Evolutionary conservation across 2,797 vertebrate species (phyloP).

Genomic region (Sebastes vulpes): DNA sequence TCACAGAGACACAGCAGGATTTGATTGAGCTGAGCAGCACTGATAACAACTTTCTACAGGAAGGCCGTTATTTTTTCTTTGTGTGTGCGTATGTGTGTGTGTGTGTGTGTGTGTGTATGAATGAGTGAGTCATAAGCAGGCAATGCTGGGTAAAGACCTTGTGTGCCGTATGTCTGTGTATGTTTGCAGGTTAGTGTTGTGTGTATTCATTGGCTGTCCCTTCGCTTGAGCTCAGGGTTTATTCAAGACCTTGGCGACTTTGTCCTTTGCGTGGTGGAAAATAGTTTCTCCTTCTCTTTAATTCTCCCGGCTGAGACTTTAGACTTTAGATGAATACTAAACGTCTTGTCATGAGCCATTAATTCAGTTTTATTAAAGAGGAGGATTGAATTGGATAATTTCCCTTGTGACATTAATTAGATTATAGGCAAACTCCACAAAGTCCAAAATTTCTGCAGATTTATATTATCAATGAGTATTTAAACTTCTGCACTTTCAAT

Average conservation of each 20-base stretch:
- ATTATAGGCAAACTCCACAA: neutral
- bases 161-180: neutral
- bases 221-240: neutral
- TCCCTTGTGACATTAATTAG: neutral
- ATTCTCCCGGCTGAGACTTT: neutral
- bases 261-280: neutral
- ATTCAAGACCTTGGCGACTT: neutral
- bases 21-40: constrained; percentile 12
- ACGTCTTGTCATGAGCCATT: neutral
- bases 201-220: neutral
- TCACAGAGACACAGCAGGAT: constrained; percentile 42
- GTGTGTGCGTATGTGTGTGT: neutral
- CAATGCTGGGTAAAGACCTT: neutral
- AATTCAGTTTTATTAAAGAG: neutral
- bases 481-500: neutral
- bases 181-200: neutral
- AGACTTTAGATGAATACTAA: neutral
- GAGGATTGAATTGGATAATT: neutral
- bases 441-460: neutral
- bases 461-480: neutral
- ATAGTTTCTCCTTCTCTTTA: neutral
- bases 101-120: neutral
- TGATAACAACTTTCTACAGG: constrained; percentile 1
- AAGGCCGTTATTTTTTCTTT: neutral
- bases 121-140: neutral